phyloP scores from a whole-genome alignment of 2,113 vertebrate species.

The Falcunculus frontatus region DNA sequence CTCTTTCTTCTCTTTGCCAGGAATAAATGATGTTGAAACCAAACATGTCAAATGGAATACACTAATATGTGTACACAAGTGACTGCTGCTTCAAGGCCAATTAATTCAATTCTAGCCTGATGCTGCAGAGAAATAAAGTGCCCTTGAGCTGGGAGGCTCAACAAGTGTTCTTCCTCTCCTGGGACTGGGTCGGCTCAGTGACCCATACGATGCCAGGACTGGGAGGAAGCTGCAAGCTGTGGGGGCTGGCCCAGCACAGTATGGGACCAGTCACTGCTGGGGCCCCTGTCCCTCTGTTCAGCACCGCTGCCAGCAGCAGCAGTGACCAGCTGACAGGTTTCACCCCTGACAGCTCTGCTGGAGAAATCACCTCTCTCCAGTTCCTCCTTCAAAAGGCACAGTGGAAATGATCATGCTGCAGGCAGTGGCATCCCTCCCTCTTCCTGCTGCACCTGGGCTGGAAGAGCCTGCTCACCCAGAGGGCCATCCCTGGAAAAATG shows the following conservation, averaged over 20 bases:
- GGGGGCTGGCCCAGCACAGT: background rate
- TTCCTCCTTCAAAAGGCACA: background rate
- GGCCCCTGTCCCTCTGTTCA: background rate
- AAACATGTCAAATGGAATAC: background rate
- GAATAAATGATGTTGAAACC: background rate
- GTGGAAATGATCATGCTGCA: background rate
- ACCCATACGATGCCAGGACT: background rate
- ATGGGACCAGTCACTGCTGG: rapidly evolving
- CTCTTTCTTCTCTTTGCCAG: background rate
- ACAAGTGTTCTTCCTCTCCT: background rate
- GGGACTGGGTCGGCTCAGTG: background rate
- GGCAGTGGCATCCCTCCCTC: background rate
- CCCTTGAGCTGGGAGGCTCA: background rate
- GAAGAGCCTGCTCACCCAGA: background rate
- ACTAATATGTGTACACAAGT: background rate
- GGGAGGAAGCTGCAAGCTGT: background rate
- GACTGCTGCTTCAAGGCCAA: background rate
- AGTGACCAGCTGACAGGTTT: background rate
- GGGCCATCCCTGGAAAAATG: rapidly evolving
- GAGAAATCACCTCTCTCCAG: background rate
- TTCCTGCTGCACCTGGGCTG: background rate
- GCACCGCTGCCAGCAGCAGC: background rate
- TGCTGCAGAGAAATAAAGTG: background rate
- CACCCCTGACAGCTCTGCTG: background rate
- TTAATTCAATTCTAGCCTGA: background rate